Conservation (phyloP, 2,888 invertebrate genomes). For the Rotaria sp. region DNA sequence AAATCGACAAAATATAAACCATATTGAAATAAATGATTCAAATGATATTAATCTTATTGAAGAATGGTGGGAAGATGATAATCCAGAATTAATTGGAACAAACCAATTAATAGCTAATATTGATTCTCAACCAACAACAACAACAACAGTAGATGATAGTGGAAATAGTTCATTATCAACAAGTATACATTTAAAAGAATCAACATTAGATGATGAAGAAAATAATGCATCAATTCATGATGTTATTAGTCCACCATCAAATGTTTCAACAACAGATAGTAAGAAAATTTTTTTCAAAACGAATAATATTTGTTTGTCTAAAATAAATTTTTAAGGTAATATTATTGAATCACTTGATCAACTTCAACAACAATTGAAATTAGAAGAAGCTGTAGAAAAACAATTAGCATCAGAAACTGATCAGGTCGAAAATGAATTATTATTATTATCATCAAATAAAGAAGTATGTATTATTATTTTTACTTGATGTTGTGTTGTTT, state of each 20-base stretch:
- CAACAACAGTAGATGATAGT: background rate
- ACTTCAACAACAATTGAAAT: constrained; percentile 11
- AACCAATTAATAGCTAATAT: background rate
- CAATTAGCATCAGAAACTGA: background rate
- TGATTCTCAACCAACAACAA: background rate
- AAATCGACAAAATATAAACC: background rate
- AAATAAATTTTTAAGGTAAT: background rate
- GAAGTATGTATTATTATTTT: background rate
- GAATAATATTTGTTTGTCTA: background rate
- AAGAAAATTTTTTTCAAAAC: background rate
- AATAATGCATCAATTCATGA: background rate
- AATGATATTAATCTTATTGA: background rate
- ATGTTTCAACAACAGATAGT: constrained; percentile 5
- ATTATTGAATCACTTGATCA: background rate
- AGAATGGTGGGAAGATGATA: constrained; percentile 23
- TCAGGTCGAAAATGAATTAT: background rate
- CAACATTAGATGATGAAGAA: background rate
- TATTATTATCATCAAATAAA: background rate
- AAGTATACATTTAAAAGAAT: background rate
- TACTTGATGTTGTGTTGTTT: background rate
- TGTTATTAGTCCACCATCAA: background rate
- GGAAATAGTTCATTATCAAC: background rate
- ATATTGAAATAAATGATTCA: background rate
- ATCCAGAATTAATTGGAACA: background rate
- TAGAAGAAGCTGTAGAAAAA: constrained; percentile 25